Evolutionary conservation across 1,140 invertebrate genomes (phyloP), one percentile per base, ranked within the genome.

Genomic region (Lanistes nyassanus): DNA sequence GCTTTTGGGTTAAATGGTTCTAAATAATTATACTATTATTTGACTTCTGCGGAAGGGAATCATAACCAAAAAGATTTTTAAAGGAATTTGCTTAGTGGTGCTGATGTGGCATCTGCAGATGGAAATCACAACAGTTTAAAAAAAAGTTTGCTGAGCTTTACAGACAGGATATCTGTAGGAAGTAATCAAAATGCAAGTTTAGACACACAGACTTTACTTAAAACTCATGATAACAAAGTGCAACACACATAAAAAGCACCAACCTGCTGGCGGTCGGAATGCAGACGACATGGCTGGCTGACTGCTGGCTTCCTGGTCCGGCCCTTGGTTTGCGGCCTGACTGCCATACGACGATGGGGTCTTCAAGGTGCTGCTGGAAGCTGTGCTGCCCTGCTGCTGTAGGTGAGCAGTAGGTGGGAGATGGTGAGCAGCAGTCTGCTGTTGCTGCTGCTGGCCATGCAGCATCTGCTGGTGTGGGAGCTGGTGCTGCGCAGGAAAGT

Each of bases 391-490:
- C 11, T 7, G 31, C 13, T 31, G 51, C 36, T 39, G 42, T 4
- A 19, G 66, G 39, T 68, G 68, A 21, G 31, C 5, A 11, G 65
- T 3, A 66, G 65, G 16, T 19, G 37, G 37, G 3, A n/a, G 29
- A 29, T 70, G 68, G 19, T 47, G 42, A 47, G 42, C 2, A 70
- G 68, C 9, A 0, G 51, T 34, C 29, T 42, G 31, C 29, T 70
- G 68, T 56, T 51, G 4, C 34, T 56, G 53, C 31, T 47, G 58
- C 65, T 67, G 76, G 6, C 51, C 39, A 13, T 47, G 56, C n/a
- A 51, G 64, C 29, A 51, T 23, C 66, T 67, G 76, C 39, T 71
- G 68, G 4, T 66, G 75, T 36, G 51, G 66, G 23, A 36, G 65
- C 31, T 69, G 67, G 19, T 42, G 60, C 16, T 76, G 47, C 23